phyloP scores from a whole-genome alignment of 2,797 vertebrate genomes.

The Clarias pachynema region DNA sequence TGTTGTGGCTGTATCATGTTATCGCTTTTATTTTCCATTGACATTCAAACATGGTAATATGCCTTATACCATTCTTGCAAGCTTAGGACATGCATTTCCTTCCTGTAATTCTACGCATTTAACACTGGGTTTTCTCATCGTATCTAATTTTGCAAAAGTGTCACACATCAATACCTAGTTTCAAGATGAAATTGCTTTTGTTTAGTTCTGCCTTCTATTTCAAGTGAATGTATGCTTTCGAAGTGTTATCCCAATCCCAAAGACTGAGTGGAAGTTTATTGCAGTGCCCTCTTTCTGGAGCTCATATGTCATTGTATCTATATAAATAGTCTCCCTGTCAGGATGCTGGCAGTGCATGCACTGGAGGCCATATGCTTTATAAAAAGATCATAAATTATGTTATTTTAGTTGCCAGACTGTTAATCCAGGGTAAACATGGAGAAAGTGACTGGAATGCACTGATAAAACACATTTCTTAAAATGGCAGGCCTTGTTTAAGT shows the following conservation, averaged over 20 bases:
- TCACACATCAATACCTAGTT: background rate
- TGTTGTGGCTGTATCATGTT: conserved; percentile 62
- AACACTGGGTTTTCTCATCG: background rate
- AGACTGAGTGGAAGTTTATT: conserved; percentile 8
- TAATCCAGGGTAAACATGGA: conserved; percentile 64
- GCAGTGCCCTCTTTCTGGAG: conserved; percentile 52
- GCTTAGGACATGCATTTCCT: background rate
- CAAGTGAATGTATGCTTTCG: background rate
- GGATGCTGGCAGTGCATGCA: conserved; percentile 64
- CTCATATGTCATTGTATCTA: conserved; percentile 65
- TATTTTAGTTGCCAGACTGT: conserved; percentile 70
- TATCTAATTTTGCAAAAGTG: background rate
- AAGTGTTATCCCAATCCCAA: background rate
- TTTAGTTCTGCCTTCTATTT: background rate
- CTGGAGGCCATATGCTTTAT: conserved; percentile 62
- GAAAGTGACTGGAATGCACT: conserved; percentile 59
- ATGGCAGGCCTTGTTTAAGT: conserved; percentile 45
- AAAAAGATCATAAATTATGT: conserved; percentile 65
- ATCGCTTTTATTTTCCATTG: conserved; percentile 56
- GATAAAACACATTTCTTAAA: conserved; percentile 59
- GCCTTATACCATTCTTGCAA: conserved; percentile 19
- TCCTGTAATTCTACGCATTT: background rate
- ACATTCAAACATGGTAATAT: conserved; percentile 48
- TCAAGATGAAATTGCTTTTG: background rate
- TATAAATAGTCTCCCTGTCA: conserved; percentile 72